A percentile compares a stretch with the other conserved stretches of the same genome.
phyloP scores from a whole-genome alignment of 2,113 vertebrate genomes.

The Python bivittatus region DNA sequence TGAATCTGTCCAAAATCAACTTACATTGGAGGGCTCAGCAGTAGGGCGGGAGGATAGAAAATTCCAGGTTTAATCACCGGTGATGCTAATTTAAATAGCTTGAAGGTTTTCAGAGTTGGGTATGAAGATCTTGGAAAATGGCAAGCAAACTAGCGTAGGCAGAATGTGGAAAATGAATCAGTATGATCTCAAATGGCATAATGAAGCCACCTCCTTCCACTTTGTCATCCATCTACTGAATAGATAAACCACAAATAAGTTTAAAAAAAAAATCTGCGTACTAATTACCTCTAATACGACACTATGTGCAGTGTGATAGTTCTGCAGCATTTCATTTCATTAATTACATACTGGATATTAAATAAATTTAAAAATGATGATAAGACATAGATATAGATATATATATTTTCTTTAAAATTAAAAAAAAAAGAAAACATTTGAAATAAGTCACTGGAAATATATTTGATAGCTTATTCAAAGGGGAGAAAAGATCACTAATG shows the following conservation, averaged over 20 bases:
- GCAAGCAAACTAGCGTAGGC: neutral
- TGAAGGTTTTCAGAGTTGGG: neutral
- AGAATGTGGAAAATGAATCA: neutral
- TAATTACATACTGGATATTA: slow-evolving; percentile 69
- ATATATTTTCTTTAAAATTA: slow-evolving; percentile 34
- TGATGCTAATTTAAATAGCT: neutral
- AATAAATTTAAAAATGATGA: slow-evolving; percentile 50
- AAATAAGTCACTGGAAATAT: slow-evolving; percentile 71
- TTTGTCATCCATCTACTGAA: neutral
- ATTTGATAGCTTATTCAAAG: slow-evolving; percentile 61
- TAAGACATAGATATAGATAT: slow-evolving; percentile 38
- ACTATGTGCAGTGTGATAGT: slow-evolving; percentile 73
- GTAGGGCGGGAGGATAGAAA: neutral
- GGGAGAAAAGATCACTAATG: neutral
- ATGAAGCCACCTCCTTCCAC: neutral
- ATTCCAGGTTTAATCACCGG: neutral
- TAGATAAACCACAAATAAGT: slow-evolving; percentile 33
- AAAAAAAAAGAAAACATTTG: slow-evolving; percentile 57
- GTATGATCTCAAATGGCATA: neutral
- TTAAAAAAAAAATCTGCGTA: slow-evolving; percentile 70
- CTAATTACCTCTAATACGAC: slow-evolving; percentile 80
- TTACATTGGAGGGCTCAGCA: neutral
- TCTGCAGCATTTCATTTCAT: slow-evolving; percentile 76
- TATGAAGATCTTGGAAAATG: neutral
- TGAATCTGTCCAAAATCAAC: slow-evolving; percentile 68